A percentile compares a stretch with the other conserved stretches of the same genome.
phyloP scores from a whole-genome alignment of 2,797 vertebrate genomes.

The Chelonia mydas region DNA sequence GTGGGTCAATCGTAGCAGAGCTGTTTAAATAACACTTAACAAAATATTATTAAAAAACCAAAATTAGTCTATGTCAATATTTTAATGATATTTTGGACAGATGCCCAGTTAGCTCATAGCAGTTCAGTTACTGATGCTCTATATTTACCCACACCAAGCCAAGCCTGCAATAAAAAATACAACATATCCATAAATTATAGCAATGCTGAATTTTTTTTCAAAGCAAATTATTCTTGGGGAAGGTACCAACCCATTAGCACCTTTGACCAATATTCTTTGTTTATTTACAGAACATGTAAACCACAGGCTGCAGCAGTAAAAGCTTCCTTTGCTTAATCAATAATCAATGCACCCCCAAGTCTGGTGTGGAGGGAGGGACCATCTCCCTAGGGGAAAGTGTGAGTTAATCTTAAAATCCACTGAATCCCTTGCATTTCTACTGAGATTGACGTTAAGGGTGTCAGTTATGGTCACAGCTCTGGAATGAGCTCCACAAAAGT shows the following conservation, averaged over 20 bases:
- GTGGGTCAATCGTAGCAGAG: slow-evolving; percentile 60
- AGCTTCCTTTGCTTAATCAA: background rate
- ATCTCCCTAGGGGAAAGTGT: background rate
- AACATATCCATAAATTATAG: slow-evolving; percentile 51
- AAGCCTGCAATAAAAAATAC: slow-evolving; percentile 70
- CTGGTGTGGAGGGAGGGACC: background rate
- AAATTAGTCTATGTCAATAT: slow-evolving; percentile 75
- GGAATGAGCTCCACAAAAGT: background rate
- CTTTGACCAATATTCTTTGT: background rate
- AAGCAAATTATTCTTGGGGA: slow-evolving; percentile 26
- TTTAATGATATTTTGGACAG: slow-evolving; percentile 74
- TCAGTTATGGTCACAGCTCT: accelerated
- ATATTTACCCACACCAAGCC: slow-evolving; percentile 58
- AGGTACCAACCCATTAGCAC: slow-evolving; percentile 2
- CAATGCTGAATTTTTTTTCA: slow-evolving; percentile 23
- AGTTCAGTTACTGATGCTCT: slow-evolving; percentile 62
- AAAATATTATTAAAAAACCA: slow-evolving; percentile 71
- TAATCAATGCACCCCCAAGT: background rate
- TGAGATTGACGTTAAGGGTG: background rate
- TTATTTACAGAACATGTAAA: background rate
- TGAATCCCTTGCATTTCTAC: background rate
- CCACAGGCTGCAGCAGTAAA: background rate
- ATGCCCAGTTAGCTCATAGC: slow-evolving; percentile 69
- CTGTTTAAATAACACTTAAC: slow-evolving; percentile 74
- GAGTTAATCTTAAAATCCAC: background rate